phyloP scores from a whole-genome alignment of 2,113 vertebrate species.

The Scatophagus argus region DNA sequence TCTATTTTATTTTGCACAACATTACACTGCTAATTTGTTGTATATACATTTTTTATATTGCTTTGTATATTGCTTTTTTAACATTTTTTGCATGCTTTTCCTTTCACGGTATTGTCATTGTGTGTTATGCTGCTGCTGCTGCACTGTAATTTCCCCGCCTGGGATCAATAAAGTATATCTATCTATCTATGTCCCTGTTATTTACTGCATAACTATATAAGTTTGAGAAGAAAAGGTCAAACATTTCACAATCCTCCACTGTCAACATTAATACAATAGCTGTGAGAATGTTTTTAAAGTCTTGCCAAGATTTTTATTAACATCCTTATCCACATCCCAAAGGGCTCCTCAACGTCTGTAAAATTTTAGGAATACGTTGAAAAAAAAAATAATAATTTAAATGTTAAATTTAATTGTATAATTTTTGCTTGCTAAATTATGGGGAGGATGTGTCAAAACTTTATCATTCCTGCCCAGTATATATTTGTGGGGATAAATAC shows the following conservation, averaged over 20 bases:
- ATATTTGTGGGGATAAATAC: background rate
- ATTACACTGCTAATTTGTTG: too few relatives aligned
- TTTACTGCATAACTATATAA: background rate
- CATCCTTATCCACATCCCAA: too few relatives aligned
- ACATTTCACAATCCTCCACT: background rate
- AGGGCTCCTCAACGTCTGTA: background rate
- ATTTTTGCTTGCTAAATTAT: background rate
- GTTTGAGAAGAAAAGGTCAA: background rate
- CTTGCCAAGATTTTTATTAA: background rate
- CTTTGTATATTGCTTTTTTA: too few relatives aligned
- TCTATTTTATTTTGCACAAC: too few relatives aligned
- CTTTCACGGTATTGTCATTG: too few relatives aligned
- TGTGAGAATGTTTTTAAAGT: background rate
- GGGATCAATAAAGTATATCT: too few relatives aligned
- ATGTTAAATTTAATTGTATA: background rate
- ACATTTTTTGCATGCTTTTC: too few relatives aligned
- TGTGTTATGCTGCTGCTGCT: too few relatives aligned
- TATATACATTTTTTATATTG: too few relatives aligned
- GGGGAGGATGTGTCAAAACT: background rate
- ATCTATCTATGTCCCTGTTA: background rate
- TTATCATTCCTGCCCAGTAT: background rate
- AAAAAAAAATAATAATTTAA: background rate
- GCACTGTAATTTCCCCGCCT: too few relatives aligned
- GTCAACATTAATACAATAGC: background rate
- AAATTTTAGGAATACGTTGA: background rate